phyloP scores from a whole-genome alignment of 2,113 vertebrate genomes.

The Pterocles gutturalis region DNA sequence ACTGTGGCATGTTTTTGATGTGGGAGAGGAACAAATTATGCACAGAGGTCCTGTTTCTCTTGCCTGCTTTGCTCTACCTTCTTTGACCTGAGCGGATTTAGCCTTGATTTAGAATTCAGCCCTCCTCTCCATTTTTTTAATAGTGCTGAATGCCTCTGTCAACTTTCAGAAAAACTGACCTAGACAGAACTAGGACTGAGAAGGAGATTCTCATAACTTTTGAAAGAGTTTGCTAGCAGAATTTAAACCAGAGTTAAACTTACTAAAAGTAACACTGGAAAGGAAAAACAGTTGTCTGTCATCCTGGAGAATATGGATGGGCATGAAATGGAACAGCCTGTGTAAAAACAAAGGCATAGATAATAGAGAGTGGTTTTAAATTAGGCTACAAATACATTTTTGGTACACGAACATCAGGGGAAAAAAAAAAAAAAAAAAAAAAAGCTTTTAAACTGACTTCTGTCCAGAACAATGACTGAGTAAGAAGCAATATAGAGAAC shows the following conservation, averaged over 20 bases:
- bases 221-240: neutral
- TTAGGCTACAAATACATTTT: neutral
- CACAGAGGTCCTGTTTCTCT: neutral
- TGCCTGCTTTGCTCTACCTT: neutral
- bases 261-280: neutral
- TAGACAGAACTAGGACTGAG: neutral
- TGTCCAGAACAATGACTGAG: neutral
- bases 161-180: neutral
- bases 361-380: neutral
- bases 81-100: neutral
- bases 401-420: neutral
- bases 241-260: neutral
- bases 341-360: neutral
- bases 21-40: neutral
- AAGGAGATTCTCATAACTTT: neutral
- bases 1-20: slow-evolving; percentile 6
- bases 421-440: no score
- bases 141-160: neutral
- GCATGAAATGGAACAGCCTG: neutral
- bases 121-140: neutral
- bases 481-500: neutral
- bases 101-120: neutral
- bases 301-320: neutral
- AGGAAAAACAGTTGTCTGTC: neutral
- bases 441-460: neutral